Evolutionary conservation across 2,797 vertebrate species (phyloP), one percentile per base, ranked within the genome.

Genomic region (Manis javanica): DNA sequence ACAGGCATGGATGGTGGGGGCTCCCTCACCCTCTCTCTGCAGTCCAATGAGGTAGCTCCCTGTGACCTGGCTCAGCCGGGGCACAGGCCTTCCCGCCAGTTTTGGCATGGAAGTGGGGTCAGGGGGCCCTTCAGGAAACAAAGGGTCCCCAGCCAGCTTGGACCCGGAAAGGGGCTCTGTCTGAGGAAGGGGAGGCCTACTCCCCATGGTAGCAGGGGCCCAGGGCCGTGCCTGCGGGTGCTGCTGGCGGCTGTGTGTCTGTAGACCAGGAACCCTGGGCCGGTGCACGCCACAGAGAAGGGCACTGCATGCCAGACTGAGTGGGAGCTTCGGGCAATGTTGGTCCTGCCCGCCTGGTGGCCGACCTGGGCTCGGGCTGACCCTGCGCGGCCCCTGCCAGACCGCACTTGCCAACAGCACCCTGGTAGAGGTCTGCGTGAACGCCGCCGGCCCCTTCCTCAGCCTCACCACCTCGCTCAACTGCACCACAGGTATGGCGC

Each of bases 401-500:
- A 99, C 99, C 0, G 97, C 97, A 15, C 6, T 97, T 72, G 90
- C 57, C 94, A 94, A 93, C 83, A 98, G 98, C 26, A 98, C 98
- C 96, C 98, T 96, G 0, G 98, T 99, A 85, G 98, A 98, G 3
- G 99, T 98, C 75, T 99, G 99, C 88, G 95, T 99, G 96, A 99
- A 98, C 12, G 98, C 99, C 5, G 98, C 98, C 86, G 98, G 99
- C 0, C 99, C 99, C 1, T 98, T 99, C 72, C 99, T 99, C 26
- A 71, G 98, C 61, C 98, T 99, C 96, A 99, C 99, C 72, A 79
- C 94, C n/a, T 99, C 99, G 0, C 97, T 96, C 42, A 98, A 98
- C 64, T 99, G 99, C 97, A 98, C 96, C 96, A 99, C 99, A 99
- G 99, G 99, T 99, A 98, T 6, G 77, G 57, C 12, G 68, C 53